These are phyloP conservation scores for Polymixis flavicincta DNA, from an alignment of 2,888 invertebrate genomes.

Conservation along the genomic window DNA sequence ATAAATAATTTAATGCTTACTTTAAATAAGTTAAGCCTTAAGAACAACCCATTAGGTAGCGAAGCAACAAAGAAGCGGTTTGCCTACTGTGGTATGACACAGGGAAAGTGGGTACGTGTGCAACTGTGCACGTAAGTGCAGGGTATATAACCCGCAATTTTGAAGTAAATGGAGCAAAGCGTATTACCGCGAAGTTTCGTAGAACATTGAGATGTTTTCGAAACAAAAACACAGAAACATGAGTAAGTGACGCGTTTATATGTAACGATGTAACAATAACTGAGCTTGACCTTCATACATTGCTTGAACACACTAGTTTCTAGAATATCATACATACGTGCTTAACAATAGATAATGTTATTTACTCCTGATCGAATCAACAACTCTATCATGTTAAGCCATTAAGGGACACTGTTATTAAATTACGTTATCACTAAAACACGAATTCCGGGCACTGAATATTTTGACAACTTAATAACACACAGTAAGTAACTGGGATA, in stretches of 20 bases:
- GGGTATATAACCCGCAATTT: constrained; percentile 78
- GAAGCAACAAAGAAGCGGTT: constrained; percentile 63
- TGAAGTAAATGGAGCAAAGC: constrained; percentile 81
- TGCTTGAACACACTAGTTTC: constrained; percentile 73
- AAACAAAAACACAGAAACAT: constrained; percentile 49
- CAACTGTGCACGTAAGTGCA: constrained; percentile 72
- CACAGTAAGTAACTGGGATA: constrained; percentile 56
- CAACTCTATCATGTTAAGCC: constrained; percentile 40
- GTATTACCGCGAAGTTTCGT: constrained; percentile 71
- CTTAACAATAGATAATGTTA: constrained; percentile 60
- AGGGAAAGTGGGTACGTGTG: constrained; percentile 78
- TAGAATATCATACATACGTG: constrained; percentile 69
- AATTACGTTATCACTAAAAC: constrained; percentile 58
- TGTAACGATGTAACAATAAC: constrained; percentile 76
- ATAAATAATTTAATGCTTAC: too few relatives aligned
- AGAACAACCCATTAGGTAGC: constrained; percentile 32
- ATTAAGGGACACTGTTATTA: constrained; percentile 60
- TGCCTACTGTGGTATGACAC: constrained; percentile 64
- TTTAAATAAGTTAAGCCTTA: constrained; percentile 7
- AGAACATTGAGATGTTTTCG: constrained; percentile 58
- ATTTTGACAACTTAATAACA: constrained; percentile 57
- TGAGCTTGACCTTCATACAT: constrained; percentile 81
- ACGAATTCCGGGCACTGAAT: constrained; percentile 50
- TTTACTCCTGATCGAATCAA: constrained; percentile 64
- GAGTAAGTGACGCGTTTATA: constrained; percentile 59